These are phyloP conservation scores for Drosophila parabipectinata DNA, from an alignment of 1,140 invertebrate species.

Conservation along the genomic window DNA sequence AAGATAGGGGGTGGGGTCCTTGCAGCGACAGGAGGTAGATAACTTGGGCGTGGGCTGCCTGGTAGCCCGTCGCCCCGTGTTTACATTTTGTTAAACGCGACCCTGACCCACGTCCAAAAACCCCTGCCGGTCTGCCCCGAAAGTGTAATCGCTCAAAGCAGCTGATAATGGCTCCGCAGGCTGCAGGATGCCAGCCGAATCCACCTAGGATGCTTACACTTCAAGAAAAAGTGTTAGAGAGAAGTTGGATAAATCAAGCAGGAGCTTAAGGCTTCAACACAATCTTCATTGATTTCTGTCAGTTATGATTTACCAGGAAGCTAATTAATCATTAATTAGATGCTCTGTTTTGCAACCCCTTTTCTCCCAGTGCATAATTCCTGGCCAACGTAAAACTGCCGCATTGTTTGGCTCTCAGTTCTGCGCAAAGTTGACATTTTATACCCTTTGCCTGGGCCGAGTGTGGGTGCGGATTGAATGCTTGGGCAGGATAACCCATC, in stretches of 20 bases:
- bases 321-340: neutral
- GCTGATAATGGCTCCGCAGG: conserved; percentile 69
- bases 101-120: conserved; percentile 62
- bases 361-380: conserved; percentile 6
- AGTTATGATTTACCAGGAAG: neutral
- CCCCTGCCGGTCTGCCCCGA: neutral
- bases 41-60: conserved; percentile 39
- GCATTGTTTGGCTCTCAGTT: conserved; percentile 42
- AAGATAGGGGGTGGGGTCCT: conserved; percentile 7
- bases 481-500: neutral
- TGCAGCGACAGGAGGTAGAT: conserved; percentile 46
- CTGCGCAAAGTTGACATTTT: conserved; percentile 63
- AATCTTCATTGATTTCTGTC: no score
- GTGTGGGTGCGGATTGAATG: conserved; percentile 6
- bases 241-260: neutral
- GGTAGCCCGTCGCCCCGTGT: conserved; percentile 46
- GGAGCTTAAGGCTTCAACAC: neutral
- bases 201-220: conserved; percentile 7
- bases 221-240: neutral
- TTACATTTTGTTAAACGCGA: conserved; percentile 70
- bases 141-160: conserved; percentile 68
- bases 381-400: conserved; percentile 47
- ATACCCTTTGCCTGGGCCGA: conserved; percentile 49
- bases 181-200: conserved; percentile 13
- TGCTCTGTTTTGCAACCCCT: no score